phyloP scores from a whole-genome alignment of 2,797 vertebrate species.

The Hylomyscus alleni region DNA sequence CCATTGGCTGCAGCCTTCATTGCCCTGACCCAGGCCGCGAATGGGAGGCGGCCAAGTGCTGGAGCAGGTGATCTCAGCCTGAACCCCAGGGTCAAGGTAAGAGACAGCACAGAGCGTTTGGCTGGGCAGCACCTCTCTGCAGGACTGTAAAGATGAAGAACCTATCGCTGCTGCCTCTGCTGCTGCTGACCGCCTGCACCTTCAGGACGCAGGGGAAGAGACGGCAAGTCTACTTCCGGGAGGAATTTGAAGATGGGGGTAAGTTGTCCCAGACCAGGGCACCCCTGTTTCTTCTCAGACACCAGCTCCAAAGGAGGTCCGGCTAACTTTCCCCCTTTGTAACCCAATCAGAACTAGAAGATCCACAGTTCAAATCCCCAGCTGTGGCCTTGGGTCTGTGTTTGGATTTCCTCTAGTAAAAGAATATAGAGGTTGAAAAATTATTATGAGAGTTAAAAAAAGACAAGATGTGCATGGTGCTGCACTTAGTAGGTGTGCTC shows the following conservation, averaged over 20 bases:
- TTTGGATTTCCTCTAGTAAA: conserved; percentile 9
- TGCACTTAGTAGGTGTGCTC: background rate
- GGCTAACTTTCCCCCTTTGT: background rate
- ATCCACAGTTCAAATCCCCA: background rate
- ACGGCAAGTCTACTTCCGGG: conserved; percentile 89
- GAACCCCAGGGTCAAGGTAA: background rate
- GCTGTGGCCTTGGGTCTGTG: background rate
- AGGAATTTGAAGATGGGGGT: conserved; percentile 94
- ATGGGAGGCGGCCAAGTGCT: conserved; percentile 91
- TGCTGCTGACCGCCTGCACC: conserved; percentile 43
- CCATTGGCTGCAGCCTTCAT: conserved; percentile 87
- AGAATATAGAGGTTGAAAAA: background rate
- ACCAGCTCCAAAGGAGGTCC: background rate
- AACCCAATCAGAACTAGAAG: background rate
- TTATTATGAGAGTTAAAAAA: conserved; percentile 31
- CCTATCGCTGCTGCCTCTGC: background rate
- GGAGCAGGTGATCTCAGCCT: conserved; percentile 68
- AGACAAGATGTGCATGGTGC: background rate
- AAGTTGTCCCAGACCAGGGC: conserved; percentile 77
- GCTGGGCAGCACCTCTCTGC: too few species aligned
- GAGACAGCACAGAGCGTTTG: background rate
- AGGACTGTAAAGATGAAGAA: conserved; percentile 8
- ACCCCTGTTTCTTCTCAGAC: background rate
- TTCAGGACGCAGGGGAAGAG: background rate
- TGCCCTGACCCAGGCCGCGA: conserved; percentile 80